These are phyloP conservation scores for Hystrix cristata DNA, from an alignment of 2,113 vertebrate genomes.

Conservation along the genomic window DNA sequence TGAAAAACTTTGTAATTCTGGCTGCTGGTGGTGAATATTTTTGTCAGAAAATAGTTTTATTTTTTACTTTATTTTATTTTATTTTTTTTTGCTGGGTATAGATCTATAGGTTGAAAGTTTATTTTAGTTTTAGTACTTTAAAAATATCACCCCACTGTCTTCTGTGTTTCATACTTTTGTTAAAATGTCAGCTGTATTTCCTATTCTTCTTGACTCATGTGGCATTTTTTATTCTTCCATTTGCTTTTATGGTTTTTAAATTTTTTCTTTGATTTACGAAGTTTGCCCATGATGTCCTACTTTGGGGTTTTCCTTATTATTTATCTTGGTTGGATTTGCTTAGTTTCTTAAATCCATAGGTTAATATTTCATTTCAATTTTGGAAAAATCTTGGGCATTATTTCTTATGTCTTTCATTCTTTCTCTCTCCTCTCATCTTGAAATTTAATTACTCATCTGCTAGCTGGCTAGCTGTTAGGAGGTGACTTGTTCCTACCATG, in stretches of 20 bases:
- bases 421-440: neutral
- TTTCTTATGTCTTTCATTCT: neutral
- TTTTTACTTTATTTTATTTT: neutral
- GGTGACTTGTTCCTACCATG: neutral
- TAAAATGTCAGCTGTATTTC: neutral
- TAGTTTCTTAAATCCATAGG: neutral
- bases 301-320: neutral
- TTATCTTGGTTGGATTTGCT: neutral
- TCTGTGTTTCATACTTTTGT: neutral
- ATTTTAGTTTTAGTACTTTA: neutral
- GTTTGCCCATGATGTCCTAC: neutral
- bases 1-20: neutral
- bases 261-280: neutral
- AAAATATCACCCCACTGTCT: neutral
- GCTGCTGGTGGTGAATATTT: neutral
- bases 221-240: neutral
- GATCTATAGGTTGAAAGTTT: neutral
- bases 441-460: neutral
- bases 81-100: neutral
- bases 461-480: neutral
- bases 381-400: neutral
- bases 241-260: neutral
- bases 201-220: neutral
- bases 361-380: neutral
- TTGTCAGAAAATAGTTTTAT: neutral